Conservation (phyloP, 2,797 vertebrate genomes). For the Glossophaga mutica region DNA sequence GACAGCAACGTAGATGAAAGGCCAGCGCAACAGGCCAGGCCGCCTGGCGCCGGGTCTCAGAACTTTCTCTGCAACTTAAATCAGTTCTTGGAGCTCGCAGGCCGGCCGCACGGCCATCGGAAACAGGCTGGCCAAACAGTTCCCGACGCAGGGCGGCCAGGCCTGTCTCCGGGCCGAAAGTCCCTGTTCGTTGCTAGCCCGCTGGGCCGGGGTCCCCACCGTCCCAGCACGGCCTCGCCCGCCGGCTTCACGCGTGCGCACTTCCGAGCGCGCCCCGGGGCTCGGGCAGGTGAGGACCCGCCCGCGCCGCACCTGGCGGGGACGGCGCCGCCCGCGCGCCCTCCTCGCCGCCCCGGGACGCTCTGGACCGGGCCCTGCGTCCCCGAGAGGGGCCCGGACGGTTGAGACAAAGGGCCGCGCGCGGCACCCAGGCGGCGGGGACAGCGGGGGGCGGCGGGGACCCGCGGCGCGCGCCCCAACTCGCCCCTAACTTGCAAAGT, state of each 20-base stretch:
- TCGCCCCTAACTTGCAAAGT: conserved; percentile 43
- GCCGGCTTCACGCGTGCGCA: background rate
- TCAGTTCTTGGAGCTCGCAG: background rate
- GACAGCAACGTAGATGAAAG: background rate
- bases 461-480: conserved; percentile 52
- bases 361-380: background rate
- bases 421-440: background rate
- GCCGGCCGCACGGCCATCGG: conserved; percentile 43
- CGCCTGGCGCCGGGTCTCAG: background rate
- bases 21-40: conserved; percentile 36
- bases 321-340: background rate
- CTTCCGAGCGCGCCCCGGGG: conserved; percentile 30
- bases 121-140: background rate
- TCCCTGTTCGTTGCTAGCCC: background rate
- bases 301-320: conserved; percentile 69
- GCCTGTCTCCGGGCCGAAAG: background rate
- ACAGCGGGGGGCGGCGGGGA: background rate
- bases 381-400: conserved; percentile 23
- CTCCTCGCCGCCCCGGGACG: background rate
- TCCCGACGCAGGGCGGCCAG: conserved; percentile 13
- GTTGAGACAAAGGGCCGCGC: conserved; percentile 63
- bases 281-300: conserved; percentile 71
- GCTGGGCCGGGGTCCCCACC: background rate
- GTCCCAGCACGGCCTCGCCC: background rate
- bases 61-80: conserved; percentile 55